phyloP scores from a whole-genome alignment of 1,140 invertebrate species.

The Drosophila parabipectinata region DNA sequence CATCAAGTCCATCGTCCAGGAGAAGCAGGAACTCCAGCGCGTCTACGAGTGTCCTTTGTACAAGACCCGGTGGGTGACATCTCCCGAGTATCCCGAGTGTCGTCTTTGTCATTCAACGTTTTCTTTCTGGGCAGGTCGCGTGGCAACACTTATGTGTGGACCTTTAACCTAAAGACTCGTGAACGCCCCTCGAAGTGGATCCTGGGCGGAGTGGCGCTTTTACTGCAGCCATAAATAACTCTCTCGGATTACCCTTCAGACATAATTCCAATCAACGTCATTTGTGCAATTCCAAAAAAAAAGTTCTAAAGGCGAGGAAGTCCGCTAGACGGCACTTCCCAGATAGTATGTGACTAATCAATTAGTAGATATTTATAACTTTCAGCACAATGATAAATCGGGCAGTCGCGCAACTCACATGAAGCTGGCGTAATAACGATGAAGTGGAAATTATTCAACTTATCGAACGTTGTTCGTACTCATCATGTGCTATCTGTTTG shows the following conservation, averaged over 20 bases:
- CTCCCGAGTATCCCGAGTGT: background rate
- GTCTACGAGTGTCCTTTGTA: constrained; percentile 98
- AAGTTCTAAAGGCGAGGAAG: background rate
- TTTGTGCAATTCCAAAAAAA: background rate
- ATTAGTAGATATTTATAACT: constrained; percentile 51
- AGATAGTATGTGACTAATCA: constrained; percentile 41
- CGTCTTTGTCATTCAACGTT: background rate
- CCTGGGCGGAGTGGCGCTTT: constrained; percentile 94
- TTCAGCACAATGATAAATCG: constrained; percentile 8
- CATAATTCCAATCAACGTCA: constrained; percentile 4
- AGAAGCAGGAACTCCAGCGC: constrained; percentile 93
- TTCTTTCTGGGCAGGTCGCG: constrained; percentile 85
- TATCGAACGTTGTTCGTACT: constrained; percentile 7
- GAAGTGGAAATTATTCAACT: constrained; percentile 11
- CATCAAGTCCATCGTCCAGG: constrained; percentile 93
- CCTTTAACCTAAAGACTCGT: constrained; percentile 96
- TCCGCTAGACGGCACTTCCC: constrained; percentile 5
- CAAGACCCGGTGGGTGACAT: constrained; percentile 89
- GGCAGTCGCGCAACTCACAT: constrained; percentile 27
- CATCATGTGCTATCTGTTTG: constrained; percentile 6
- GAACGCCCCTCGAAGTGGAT: constrained; percentile 96
- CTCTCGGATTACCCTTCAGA: constrained; percentile 3
- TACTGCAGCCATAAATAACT: constrained; percentile 88
- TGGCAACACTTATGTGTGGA: constrained; percentile 97
- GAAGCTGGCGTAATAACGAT: constrained; percentile 27